Evolutionary conservation across 2,888 invertebrate genomes (phyloP), one percentile per base, ranked within the genome.

Genomic region (Isoperla grammatica): DNA sequence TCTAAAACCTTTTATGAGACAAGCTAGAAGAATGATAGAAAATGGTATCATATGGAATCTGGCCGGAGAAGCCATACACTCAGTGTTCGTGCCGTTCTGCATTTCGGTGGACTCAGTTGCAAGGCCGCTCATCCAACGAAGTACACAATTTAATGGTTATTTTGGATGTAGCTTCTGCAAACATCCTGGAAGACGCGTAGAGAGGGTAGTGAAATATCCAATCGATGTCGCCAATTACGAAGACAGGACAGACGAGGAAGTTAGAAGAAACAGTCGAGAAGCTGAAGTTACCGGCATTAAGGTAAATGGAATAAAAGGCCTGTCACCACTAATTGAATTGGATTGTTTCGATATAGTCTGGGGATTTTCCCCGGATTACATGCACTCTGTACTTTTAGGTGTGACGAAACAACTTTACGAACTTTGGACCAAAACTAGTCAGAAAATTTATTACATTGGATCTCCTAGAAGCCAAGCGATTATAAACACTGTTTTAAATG

Each of bases 311-410:
- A 57, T 63, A 1, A 63, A 63, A 48, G 62, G 59, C 17, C 3
- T 45, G 39, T 55, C 59, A 11, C 39, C 53, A 0, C 61, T 61
- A 15, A 9, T 11, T 13, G 23, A 11, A 4, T 29, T 61, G 1
- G 35, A 40, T 1, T 6, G 63, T 23, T 46, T 65, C 50, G 59
- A 65, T 17, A 17, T 45, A 48, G 45, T 63, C 39, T 62, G 45
- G 53, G 59, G 61, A 2, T 65, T 65, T 48, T 61, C 65, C 12
- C 59, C 60, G 12, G 63, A 65, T 46, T 40, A 61, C 17, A 53
- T 60, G 45, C 63, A 65, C 45, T 63, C 56, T 20, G 53, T 17
- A 12, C 54, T 45, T 15, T 39, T 59, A 15, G 58, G 62, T 8
- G 61, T 62, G 17, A 59, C 57, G 2, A 42, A 50, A 22, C 58